A percentile compares a stretch with the other conserved stretches of the same genome.
phyloP scores from a whole-genome alignment of 2,888 invertebrate species.

The Hydropsyche betteni region DNA sequence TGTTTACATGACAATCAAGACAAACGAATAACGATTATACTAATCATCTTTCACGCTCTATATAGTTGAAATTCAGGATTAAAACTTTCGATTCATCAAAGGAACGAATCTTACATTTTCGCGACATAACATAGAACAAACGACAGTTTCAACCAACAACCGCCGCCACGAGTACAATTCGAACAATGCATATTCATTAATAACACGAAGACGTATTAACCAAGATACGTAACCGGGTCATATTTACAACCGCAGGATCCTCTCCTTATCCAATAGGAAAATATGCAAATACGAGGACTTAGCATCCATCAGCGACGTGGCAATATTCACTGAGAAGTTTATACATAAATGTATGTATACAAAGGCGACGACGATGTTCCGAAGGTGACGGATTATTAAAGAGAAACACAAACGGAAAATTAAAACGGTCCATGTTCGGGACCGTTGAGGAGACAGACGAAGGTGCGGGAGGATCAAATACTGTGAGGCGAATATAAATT shows the following conservation, averaged over 20 bases:
- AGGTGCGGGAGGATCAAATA: not conserved
- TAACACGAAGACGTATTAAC: conserved; percentile 2
- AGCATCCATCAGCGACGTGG: conserved; percentile 4
- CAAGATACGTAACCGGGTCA: not conserved
- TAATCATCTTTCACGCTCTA: too few relatives aligned
- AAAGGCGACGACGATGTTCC: not conserved
- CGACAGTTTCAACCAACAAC: not conserved
- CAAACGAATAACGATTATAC: too few relatives aligned
- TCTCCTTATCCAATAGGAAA: conserved; percentile 24
- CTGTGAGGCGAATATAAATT: conserved; percentile 33
- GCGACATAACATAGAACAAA: not conserved
- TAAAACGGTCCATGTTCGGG: conserved; percentile 35
- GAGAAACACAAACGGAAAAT: conserved; percentile 35
- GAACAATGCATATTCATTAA: conserved; percentile 24
- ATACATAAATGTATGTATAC: not conserved
- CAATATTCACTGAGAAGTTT: conserved; percentile 23
- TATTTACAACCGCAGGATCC: not conserved
- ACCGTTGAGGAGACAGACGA: not conserved
- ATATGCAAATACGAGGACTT: conserved; percentile 34
- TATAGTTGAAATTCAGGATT: too few relatives aligned
- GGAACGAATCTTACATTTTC: too few relatives aligned
- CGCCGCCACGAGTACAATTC: not conserved
- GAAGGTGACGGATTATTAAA: conserved; percentile 37
- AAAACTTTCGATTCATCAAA: too few relatives aligned
- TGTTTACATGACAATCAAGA: too few relatives aligned